Evolutionary conservation across 2,797 vertebrate species (phyloP).

Genomic region (Argentina silus): DNA sequence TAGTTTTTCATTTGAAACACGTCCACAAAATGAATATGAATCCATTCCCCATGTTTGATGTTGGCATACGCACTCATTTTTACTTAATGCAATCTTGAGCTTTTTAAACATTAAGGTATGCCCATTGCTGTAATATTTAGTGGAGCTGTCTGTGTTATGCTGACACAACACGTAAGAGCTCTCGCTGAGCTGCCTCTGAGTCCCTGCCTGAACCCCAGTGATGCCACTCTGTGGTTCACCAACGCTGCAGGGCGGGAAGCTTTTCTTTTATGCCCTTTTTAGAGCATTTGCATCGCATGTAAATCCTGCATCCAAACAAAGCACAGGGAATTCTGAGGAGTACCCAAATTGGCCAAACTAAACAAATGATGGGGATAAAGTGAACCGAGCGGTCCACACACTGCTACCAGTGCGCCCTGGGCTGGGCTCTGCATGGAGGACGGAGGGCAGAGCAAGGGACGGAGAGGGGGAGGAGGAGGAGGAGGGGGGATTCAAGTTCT

Average conservation of each 20-base stretch:
- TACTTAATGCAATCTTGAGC: conserved; percentile 25
- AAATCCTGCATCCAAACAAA: conserved; percentile 49
- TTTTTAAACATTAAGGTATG: conserved; percentile 24
- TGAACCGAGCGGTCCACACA: conserved; percentile 1
- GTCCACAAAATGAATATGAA: conserved; percentile 35
- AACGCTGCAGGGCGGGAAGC: conserved; percentile 5
- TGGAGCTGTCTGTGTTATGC: conserved; percentile 23
- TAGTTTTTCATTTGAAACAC: conserved; percentile 39
- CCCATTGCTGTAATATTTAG: conserved; percentile 28
- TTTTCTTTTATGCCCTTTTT: conserved; percentile 7
- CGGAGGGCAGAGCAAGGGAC: neutral
- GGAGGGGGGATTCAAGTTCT: neutral
- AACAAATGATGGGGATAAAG: conserved; percentile 19
- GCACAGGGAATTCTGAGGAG: neutral
- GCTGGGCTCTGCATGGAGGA: neutral
- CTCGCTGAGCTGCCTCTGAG: conserved; percentile 7
- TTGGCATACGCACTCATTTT: conserved; percentile 4
- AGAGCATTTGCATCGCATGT: conserved; percentile 49
- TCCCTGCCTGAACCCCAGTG: conserved; percentile 25
- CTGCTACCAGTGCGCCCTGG: neutral
- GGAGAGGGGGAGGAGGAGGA: conserved; percentile 19
- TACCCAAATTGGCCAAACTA: neutral
- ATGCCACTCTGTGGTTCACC: conserved; percentile 8
- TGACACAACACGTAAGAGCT: conserved; percentile 17
- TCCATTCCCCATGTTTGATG: conserved; percentile 1